phyloP scores from a whole-genome alignment of 2,888 invertebrate species.

The Pterostichus madidus region DNA sequence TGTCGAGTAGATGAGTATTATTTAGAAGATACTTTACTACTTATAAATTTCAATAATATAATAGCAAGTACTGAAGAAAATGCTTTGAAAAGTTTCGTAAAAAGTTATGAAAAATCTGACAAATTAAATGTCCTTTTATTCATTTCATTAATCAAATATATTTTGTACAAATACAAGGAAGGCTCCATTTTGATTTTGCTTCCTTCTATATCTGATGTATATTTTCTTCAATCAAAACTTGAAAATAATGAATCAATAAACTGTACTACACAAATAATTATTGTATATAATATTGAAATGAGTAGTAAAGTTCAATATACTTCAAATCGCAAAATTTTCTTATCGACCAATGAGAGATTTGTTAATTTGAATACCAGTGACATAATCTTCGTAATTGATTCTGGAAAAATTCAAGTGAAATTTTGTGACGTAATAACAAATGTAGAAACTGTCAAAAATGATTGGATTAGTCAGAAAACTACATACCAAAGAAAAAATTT shows the following conservation, averaged over 20 bases:
- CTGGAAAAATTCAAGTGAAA: slow-evolving; percentile 86
- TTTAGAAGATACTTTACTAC: slow-evolving; percentile 85
- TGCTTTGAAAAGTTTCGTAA: neutral
- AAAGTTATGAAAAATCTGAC: slow-evolving; percentile 78
- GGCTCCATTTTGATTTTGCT: slow-evolving; percentile 92
- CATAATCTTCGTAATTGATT: slow-evolving; percentile 91
- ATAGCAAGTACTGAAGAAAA: neutral
- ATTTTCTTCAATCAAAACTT: neutral
- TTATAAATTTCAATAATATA: slow-evolving; percentile 71
- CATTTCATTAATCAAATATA: slow-evolving; percentile 81
- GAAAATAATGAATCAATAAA: neutral
- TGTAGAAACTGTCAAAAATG: slow-evolving; percentile 83
- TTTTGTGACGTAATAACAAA: slow-evolving; percentile 84
- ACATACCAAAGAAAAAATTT: slow-evolving; percentile 88
- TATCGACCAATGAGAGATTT: neutral
- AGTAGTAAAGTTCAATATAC: neutral
- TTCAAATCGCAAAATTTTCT: slow-evolving; percentile 22
- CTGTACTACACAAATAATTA: slow-evolving; percentile 3
- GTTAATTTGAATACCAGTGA: slow-evolving; percentile 76
- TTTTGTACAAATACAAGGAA: slow-evolving; percentile 80
- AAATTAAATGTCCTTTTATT: slow-evolving; percentile 83
- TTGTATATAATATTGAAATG: neutral
- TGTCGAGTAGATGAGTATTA: slow-evolving; percentile 87
- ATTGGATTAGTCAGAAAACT: slow-evolving; percentile 89
- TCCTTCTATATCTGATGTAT: slow-evolving; percentile 83